Conservation (phyloP, 2,113 vertebrate species). For the Apodemus sylvaticus region DNA sequence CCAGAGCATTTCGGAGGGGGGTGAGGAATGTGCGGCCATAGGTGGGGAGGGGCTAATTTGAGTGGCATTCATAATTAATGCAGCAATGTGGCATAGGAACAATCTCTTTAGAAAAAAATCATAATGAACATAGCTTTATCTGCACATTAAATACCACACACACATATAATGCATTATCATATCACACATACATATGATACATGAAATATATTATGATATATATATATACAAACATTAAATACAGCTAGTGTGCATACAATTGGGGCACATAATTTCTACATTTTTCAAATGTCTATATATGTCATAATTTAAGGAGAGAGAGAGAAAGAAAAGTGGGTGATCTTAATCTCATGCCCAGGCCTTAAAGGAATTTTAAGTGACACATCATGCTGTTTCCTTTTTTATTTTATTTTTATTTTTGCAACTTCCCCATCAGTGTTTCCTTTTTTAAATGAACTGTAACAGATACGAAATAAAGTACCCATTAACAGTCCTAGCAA, state of each 20-base stretch:
- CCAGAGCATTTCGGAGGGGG: no score
- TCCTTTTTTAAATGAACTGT: background rate
- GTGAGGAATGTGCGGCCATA: no score
- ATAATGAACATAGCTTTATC: background rate
- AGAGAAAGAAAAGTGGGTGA: no score
- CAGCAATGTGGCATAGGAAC: background rate
- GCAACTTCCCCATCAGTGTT: background rate
- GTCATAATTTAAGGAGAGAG: background rate
- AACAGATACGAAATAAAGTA: background rate
- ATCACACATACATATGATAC: no score
- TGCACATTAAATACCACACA: background rate
- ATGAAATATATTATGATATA: background rate
- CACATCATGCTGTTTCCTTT: background rate
- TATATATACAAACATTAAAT: background rate
- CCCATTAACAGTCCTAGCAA: background rate
- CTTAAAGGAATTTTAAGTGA: background rate
- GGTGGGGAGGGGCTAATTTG: no score
- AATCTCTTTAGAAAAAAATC: background rate
- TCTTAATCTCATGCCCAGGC: background rate
- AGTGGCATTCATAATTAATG: no score
- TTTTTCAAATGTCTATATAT: background rate
- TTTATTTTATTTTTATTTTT: background rate
- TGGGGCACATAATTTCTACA: background rate
- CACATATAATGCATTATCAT: background rate
- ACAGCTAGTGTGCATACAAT: background rate